Evolutionary conservation across 2,888 invertebrate genomes (phyloP), one percentile per base, ranked within the genome.

Genomic region (Drosophila lacicola): DNA sequence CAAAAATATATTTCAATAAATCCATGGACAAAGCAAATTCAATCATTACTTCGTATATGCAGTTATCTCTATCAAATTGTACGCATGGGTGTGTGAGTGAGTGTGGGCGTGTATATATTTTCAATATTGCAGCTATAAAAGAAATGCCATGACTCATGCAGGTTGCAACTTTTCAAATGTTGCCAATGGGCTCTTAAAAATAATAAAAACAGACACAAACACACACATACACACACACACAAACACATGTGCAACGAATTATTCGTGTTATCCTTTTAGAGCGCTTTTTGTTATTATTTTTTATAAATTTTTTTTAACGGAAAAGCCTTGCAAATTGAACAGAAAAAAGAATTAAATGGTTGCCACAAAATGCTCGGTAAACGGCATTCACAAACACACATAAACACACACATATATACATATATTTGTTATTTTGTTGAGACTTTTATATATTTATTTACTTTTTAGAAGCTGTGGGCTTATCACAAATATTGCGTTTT

Each of bases 351-450:
- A 76, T 63, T 33, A 60, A 44, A 61, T 54, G 56, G 68, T 58
- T 47, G 61, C 74, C 77, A 49, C 79, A 70, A 86, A 85, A 87
- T 70, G 74, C 69, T 83, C 56, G 73, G 61, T 69, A 86, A 88
- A 82, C 86, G 73, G 72, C 55, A 63, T 19, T 19, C 3, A 42
- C 14, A 55, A 13, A 60, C 13, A 47, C 8, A 5, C 29, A 69
- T 8, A 50, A 13, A 11, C 42, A 61, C 29, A 69, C 42, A 53
- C 41, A 45, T n/a, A n/a, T 61, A 46, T 34, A 42, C 46, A 63
- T 36, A 39, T 39, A 60, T 63, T 54, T 73, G 37, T 14, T 29
- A 70, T 70, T 63, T 53, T 58, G 17, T 44, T 36, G 37, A 17
- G 65, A 58, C 63, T 70, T 64, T 44, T 49, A 53, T 66, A 67